These are phyloP conservation scores for Kradibia gibbosae DNA, from an alignment of 1,140 invertebrate genomes.

Conservation along the genomic window DNA sequence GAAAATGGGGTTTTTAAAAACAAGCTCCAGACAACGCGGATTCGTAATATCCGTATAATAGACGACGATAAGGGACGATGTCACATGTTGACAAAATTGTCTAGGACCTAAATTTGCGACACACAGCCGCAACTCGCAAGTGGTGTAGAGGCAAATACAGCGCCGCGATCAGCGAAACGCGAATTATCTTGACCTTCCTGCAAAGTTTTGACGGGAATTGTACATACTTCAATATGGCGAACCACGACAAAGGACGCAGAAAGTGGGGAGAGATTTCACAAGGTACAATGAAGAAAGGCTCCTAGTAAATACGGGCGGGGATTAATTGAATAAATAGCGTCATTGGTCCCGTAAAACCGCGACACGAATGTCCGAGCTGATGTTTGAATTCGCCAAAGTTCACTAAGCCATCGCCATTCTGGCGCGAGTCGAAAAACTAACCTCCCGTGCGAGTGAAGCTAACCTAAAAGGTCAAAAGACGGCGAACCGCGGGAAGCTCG, in stretches of 20 bases:
- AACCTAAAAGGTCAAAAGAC: slow-evolving; percentile 42
- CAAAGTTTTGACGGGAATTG: slow-evolving; percentile 50
- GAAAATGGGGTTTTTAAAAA: too few species aligned
- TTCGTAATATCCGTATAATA: too few species aligned
- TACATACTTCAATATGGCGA: slow-evolving; percentile 72
- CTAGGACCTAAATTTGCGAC: not conserved
- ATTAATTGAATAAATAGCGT: slow-evolving; percentile 24
- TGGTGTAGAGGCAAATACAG: not conserved
- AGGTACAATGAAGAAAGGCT: slow-evolving; percentile 61
- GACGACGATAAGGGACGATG: too few species aligned
- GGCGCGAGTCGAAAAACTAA: slow-evolving; percentile 25
- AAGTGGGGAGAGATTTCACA: slow-evolving; percentile 72
- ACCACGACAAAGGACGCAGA: slow-evolving; percentile 74
- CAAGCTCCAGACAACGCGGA: too few species aligned
- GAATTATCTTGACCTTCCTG: slow-evolving; percentile 38
- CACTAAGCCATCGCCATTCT: slow-evolving; percentile 6
- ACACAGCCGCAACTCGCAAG: not conserved
- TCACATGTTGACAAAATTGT: not conserved
- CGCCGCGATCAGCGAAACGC: slow-evolving; percentile 14
- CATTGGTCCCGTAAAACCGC: not conserved
- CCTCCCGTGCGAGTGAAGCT: slow-evolving; percentile 34
- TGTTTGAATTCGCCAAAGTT: not conserved
- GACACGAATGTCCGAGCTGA: not conserved
- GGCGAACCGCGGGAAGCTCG: slow-evolving; percentile 47
- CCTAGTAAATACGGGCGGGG: slow-evolving; percentile 23